phyloP scores from a whole-genome alignment of 2,797 vertebrate genomes.

The Manis pentadactyla region DNA sequence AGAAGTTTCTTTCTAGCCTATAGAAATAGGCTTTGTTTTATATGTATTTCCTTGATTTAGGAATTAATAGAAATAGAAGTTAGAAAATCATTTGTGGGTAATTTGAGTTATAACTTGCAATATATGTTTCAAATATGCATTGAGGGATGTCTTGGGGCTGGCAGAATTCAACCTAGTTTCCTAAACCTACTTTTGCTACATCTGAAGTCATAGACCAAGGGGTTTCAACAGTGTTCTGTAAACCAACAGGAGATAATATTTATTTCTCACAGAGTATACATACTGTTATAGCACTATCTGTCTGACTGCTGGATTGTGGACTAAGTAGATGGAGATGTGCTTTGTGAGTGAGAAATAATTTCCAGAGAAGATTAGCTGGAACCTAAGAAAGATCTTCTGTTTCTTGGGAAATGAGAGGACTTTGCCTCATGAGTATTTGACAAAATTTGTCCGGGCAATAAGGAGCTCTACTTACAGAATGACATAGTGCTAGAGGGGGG shows the following conservation, averaged over 20 bases:
- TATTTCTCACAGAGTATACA: background rate
- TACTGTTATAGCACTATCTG: background rate
- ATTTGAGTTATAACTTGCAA: slow-evolving; percentile 44
- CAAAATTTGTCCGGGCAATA: background rate
- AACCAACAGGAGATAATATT: background rate
- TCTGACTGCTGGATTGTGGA: background rate
- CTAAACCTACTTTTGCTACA: background rate
- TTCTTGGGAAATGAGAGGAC: background rate
- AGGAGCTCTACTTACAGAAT: slow-evolving; percentile 1
- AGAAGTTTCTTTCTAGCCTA: background rate
- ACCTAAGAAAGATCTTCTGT: background rate
- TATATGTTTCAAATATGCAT: background rate
- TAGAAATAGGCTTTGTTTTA: slow-evolving; percentile 12
- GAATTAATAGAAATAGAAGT: background rate
- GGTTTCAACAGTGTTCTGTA: background rate
- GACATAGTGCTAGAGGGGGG: background rate
- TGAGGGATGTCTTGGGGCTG: background rate
- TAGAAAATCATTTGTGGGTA: background rate
- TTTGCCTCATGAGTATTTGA: background rate
- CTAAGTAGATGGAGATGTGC: background rate
- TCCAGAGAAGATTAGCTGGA: slow-evolving; percentile 34
- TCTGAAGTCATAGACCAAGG: background rate
- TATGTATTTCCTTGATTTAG: slow-evolving; percentile 18
- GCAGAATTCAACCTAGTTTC: slow-evolving; percentile 4
- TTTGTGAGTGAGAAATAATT: background rate